Percentiles rank a stretch among this genome's conserved stretches.
phyloP scores from a whole-genome alignment of 2,113 vertebrate genomes.

The Piaya cayana region DNA sequence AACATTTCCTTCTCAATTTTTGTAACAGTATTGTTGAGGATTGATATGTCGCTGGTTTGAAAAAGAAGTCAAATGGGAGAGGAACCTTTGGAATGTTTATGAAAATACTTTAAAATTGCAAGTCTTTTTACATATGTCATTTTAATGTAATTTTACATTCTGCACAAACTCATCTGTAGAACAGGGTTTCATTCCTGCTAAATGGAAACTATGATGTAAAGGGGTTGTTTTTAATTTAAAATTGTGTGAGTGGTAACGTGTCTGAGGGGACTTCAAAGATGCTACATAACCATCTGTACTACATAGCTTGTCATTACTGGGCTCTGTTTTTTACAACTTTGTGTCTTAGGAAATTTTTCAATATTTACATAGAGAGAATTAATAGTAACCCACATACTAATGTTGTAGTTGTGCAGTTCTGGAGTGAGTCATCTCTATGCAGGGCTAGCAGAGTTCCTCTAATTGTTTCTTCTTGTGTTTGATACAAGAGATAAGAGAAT shows the following conservation, averaged over 20 bases:
- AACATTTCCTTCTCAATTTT: neutral
- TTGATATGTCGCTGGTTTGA: neutral
- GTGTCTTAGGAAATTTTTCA: neutral
- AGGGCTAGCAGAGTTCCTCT: neutral
- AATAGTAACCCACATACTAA: neutral
- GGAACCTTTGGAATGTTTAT: neutral
- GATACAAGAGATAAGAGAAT: neutral
- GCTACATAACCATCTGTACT: neutral
- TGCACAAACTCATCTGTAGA: neutral
- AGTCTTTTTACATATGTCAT: neutral
- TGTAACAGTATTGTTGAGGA: neutral
- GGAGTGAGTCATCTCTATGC: neutral
- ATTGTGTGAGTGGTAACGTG: neutral
- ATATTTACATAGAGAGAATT: neutral
- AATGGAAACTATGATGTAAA: neutral
- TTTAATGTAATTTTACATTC: neutral
- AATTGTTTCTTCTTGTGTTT: neutral
- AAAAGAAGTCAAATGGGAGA: neutral
- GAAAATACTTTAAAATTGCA: neutral
- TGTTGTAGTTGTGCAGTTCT: neutral
- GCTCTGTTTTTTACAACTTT: neutral
- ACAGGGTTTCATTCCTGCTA: neutral
- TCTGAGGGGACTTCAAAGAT: neutral
- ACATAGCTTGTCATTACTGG: neutral
- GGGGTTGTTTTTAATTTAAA: too few relatives aligned